Conservation (phyloP, 2,888 invertebrate genomes). For the Taenaris catops region DNA sequence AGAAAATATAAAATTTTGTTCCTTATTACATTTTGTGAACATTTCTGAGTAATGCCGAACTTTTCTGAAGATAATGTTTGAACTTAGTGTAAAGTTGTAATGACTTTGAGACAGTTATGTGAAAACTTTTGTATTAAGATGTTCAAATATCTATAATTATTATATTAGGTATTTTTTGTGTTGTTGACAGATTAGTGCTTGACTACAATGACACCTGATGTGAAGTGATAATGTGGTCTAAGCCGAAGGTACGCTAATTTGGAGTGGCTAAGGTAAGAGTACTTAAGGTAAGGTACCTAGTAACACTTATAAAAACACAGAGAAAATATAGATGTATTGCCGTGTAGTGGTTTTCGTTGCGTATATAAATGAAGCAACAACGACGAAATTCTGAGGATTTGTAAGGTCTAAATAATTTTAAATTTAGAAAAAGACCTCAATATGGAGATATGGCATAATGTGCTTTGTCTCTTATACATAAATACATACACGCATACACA, state of each 20-base stretch:
- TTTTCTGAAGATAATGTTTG: slow-evolving; percentile 7
- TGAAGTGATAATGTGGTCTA: no score
- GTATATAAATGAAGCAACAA: no score
- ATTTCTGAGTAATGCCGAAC: not conserved
- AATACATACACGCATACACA: no score
- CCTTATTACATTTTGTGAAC: slow-evolving; percentile 8
- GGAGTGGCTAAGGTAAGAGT: not conserved
- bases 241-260: no score
- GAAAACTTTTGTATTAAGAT: slow-evolving; percentile 11
- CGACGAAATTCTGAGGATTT: not conserved
- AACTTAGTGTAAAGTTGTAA: slow-evolving; percentile 11
- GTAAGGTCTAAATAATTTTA: not conserved
- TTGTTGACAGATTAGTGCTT: no score
- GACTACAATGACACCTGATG: no score
- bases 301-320: not conserved
- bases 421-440: not conserved
- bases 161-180: not conserved
- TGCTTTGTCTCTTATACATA: no score
- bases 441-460: no score
- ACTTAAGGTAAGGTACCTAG: not conserved
- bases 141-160: slow-evolving; percentile 7
- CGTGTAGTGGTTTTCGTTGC: no score
- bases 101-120: slow-evolving; percentile 11
- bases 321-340: not conserved
- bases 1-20: slow-evolving; percentile 3